These are phyloP conservation scores for Drosophila kikkawai DNA, from an alignment of 1,140 invertebrate species.

Conservation along the genomic window DNA sequence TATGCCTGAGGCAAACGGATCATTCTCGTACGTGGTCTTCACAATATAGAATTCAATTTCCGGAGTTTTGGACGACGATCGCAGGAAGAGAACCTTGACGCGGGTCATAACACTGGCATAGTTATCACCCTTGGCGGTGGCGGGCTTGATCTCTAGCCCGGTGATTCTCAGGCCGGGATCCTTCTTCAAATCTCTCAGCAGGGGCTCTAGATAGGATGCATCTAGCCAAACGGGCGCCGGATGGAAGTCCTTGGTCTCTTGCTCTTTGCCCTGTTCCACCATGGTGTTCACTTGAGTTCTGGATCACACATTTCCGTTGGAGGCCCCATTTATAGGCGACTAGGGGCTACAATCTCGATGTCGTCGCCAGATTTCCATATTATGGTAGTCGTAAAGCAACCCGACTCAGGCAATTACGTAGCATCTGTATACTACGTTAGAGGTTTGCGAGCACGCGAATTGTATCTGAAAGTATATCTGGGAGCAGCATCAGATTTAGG, in stretches of 20 bases:
- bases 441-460: slow-evolving; percentile 5
- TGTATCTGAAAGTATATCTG: slow-evolving; percentile 18
- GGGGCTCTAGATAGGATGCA: slow-evolving; percentile 60
- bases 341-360: slow-evolving; percentile 7
- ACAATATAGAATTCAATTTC: slow-evolving; percentile 67
- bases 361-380: slow-evolving; percentile 6
- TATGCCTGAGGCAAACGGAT: slow-evolving; percentile 56
- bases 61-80: slow-evolving; percentile 22
- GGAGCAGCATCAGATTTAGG: slow-evolving; percentile 22
- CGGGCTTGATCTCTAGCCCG: slow-evolving; percentile 64
- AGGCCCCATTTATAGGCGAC: slow-evolving; percentile 49
- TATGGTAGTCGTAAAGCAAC: slow-evolving; percentile 47
- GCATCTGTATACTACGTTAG: neutral
- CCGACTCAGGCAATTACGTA: slow-evolving; percentile 41
- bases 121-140: slow-evolving; percentile 74
- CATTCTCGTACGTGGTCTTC: slow-evolving; percentile 76
- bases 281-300: slow-evolving; percentile 38
- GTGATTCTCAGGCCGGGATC: slow-evolving; percentile 54
- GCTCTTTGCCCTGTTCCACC: slow-evolving; percentile 47
- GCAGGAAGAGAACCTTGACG: slow-evolving; percentile 50
- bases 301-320: neutral
- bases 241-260: slow-evolving; percentile 45
- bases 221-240: slow-evolving; percentile 70
- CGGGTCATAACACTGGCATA: slow-evolving; percentile 59
- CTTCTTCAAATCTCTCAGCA: slow-evolving; percentile 57